These are phyloP conservation scores for Trichosurus vulpecula DNA, from an alignment of 2,797 vertebrate genomes.

Conservation along the genomic window DNA sequence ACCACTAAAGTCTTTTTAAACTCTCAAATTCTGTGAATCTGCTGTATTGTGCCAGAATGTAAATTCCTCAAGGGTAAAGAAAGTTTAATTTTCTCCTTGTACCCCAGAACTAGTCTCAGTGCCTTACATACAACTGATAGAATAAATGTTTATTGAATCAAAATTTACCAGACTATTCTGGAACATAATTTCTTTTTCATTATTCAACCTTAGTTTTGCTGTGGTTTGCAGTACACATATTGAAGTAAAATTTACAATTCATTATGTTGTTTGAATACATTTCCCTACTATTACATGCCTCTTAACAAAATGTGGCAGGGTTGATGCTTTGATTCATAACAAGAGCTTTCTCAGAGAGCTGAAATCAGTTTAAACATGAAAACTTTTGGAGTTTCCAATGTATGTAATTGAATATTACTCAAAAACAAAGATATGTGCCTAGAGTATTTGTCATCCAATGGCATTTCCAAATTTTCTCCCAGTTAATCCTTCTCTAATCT, in stretches of 20 bases:
- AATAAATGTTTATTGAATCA: not conserved
- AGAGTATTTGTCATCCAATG: not conserved
- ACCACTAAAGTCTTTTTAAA: not conserved
- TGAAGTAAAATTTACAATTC: slow-evolving; percentile 49
- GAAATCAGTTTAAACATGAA: not conserved
- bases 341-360: slow-evolving; percentile 43
- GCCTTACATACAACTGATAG: not conserved
- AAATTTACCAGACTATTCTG: not conserved
- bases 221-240: not conserved
- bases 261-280: slow-evolving; percentile 64
- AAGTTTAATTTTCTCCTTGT: not conserved
- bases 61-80: not conserved
- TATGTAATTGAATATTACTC: slow-evolving; percentile 24
- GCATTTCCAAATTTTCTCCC: not conserved
- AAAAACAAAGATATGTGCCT: not conserved
- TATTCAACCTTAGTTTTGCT: slow-evolving; percentile 64
- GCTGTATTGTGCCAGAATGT: not conserved
- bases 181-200: slow-evolving; percentile 45
- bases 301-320: slow-evolving; percentile 16
- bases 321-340: slow-evolving; percentile 35
- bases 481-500: not conserved
- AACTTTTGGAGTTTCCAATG: not conserved
- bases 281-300: slow-evolving; percentile 63
- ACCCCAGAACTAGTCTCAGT: not conserved
- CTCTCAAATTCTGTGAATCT: not conserved